Percentiles rank a stretch among this genome's conserved stretches.
Evolutionary conservation across 2,113 vertebrate species (phyloP).

Genomic region (Ptyas mucosa): DNA sequence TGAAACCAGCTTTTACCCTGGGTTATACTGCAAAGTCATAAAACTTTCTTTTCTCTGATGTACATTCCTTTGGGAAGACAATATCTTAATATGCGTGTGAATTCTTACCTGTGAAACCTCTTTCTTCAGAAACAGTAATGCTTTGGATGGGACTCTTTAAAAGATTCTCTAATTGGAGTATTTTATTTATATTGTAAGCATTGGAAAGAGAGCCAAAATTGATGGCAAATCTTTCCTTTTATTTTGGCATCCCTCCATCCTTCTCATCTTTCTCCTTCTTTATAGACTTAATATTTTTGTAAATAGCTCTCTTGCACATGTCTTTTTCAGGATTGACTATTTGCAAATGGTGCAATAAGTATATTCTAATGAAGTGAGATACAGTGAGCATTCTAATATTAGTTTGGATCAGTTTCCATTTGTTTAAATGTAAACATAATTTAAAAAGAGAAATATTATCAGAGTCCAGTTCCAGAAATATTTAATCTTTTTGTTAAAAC

Average conservation of each 20-base stretch:
- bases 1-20: background rate
- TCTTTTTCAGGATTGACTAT: background rate
- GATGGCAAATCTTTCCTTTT: background rate
- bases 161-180: background rate
- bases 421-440: constrained; percentile 5
- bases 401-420: background rate
- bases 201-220: background rate
- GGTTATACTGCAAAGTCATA: background rate
- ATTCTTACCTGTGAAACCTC: background rate
- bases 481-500: constrained; percentile 2
- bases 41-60: background rate
- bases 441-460: background rate
- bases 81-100: background rate
- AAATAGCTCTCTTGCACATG: no score
- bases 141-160: background rate
- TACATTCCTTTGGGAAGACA: background rate
- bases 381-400: background rate
- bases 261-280: background rate
- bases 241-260: background rate
- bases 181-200: background rate
- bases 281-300: background rate
- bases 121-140: background rate
- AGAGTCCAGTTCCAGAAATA: constrained; percentile 10
- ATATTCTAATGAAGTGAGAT: background rate
- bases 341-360: background rate